These are phyloP conservation scores for Rhagoletis zephyria DNA, from an alignment of 1,140 invertebrate genomes.

Conservation along the genomic window DNA sequence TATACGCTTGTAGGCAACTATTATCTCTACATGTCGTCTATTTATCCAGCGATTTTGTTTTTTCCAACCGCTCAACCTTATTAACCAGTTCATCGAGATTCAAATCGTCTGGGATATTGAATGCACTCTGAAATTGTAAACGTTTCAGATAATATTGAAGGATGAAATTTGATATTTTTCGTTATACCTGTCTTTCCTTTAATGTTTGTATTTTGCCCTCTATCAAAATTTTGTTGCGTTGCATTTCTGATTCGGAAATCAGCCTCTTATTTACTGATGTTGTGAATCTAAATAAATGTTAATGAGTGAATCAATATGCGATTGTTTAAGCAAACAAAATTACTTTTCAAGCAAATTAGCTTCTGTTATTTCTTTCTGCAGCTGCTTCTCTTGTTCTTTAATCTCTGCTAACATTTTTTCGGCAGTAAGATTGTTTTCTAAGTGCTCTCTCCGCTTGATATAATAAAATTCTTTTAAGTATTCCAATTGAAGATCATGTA, in stretches of 20 bases:
- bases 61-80: conserved; percentile 61
- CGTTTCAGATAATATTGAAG: neutral
- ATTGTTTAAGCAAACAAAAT: neutral
- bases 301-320: neutral
- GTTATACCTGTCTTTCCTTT: conserved; percentile 58
- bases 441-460: conserved; percentile 60
- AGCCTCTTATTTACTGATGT: conserved; percentile 58
- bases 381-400: conserved; percentile 57
- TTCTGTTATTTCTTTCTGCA: conserved; percentile 57
- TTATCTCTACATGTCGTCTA: neutral
- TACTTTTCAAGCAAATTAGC: conserved; percentile 61
- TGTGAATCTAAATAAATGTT: conserved; percentile 57
- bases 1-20: no score
- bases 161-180: neutral
- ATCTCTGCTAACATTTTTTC: conserved; percentile 58
- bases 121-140: conserved; percentile 44
- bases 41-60: conserved; percentile 51
- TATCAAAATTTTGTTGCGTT: conserved; percentile 56
- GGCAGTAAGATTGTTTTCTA: conserved; percentile 61
- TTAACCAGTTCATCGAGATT: conserved; percentile 65
- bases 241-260: conserved; percentile 57
- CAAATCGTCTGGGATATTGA: conserved; percentile 61
- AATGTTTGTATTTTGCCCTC: conserved; percentile 59
- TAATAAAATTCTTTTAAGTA: conserved; percentile 63
- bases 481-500: conserved; percentile 61